phyloP scores from a whole-genome alignment of 2,888 invertebrate species.

The Macrosiphum euphorbiae region DNA sequence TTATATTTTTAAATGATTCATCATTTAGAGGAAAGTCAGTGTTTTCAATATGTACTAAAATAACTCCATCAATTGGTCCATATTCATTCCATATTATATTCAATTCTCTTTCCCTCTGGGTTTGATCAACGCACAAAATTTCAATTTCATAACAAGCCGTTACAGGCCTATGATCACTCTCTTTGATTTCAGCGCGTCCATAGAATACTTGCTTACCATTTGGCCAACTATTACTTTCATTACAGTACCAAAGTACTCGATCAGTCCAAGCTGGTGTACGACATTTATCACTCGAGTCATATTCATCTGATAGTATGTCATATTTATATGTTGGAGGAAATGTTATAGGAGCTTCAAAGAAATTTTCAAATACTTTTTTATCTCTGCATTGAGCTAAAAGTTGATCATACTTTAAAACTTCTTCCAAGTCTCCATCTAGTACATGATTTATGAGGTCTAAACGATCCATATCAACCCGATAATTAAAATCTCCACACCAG shows the following conservation, averaged over 20 bases:
- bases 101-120: conserved; percentile 84
- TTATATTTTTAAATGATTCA: conserved; percentile 57
- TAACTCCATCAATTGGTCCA: conserved; percentile 89
- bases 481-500: conserved; percentile 99
- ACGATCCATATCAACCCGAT: conserved; percentile 94
- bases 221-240: conserved; percentile 75
- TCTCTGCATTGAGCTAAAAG: conserved; percentile 83
- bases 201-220: conserved; percentile 88
- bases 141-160: conserved; percentile 92
- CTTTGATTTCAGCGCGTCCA: conserved; percentile 94
- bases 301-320: conserved; percentile 98
- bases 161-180: conserved; percentile 97
- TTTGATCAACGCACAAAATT: conserved; percentile 83
- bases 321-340: conserved; percentile 99
- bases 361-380: conserved; percentile 91
- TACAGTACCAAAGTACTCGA: conserved; percentile 90
- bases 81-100: conserved; percentile 86
- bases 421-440: conserved; percentile 79
- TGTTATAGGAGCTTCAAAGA: conserved; percentile 89
- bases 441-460: conserved; percentile 92
- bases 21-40: conserved; percentile 49
- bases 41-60: conserved; percentile 56
- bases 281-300: conserved; percentile 98
- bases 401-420: conserved; percentile 90
- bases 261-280: conserved; percentile 99